Evolutionary conservation across 2,113 vertebrate species (phyloP).

Genomic region (Phoxinus phoxinus): DNA sequence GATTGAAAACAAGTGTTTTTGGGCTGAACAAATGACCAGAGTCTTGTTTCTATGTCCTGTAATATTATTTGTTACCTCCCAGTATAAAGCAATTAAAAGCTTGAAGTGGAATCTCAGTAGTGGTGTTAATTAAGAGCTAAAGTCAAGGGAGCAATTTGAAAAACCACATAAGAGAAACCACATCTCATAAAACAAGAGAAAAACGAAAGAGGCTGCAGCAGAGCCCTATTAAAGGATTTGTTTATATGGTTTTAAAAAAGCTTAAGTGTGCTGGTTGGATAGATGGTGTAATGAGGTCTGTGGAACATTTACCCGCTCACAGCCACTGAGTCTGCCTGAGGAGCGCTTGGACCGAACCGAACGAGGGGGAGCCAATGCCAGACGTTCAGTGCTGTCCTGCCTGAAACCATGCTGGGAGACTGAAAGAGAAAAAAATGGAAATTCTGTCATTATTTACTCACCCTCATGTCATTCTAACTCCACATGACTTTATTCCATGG

Average conservation of each 20-base stretch:
- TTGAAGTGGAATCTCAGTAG: conserved; percentile 10
- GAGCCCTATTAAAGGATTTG: background rate
- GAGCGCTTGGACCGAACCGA: conserved; percentile 64
- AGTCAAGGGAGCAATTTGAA: conserved; percentile 19
- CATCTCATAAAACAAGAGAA: conserved; percentile 24
- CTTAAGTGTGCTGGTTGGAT: background rate
- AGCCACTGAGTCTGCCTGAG: conserved; percentile 65
- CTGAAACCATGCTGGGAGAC: conserved; percentile 70
- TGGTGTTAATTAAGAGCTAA: conserved; percentile 22
- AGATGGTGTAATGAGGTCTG: conserved; percentile 12
- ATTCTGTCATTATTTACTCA: background rate
- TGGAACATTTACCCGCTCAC: conserved; percentile 71
- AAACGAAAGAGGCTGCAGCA: background rate
- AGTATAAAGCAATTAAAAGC: conserved; percentile 10
- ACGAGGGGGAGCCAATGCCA: conserved; percentile 65
- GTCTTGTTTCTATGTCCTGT: background rate
- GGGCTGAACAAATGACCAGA: background rate
- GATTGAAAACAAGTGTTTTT: background rate
- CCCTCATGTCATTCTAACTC: background rate
- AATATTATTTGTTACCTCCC: background rate
- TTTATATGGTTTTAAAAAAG: conserved; percentile 28
- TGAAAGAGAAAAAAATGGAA: conserved; percentile 44
- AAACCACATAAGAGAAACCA: conserved; percentile 15
- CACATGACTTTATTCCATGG: background rate
- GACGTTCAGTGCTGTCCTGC: conserved; percentile 65